Conservation (phyloP, 2,113 vertebrate species). For the Thunnus maccoyii region DNA sequence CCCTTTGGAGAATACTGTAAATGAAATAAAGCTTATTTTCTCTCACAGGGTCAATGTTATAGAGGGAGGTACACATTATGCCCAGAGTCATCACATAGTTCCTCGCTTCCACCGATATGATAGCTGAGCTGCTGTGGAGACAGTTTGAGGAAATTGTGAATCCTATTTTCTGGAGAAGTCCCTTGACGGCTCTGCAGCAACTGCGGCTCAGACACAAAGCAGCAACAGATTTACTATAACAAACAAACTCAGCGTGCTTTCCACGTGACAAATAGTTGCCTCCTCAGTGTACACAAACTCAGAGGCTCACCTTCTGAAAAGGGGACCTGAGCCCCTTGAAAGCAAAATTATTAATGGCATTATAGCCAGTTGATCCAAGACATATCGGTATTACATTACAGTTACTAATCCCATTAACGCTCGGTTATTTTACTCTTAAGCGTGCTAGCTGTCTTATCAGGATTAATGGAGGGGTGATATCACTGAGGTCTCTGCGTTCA, state of each 20-base stretch:
- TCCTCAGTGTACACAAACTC: constrained; percentile 4
- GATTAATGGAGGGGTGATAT: too few relatives aligned
- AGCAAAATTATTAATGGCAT: not conserved
- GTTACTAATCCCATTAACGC: too few relatives aligned
- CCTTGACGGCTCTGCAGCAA: constrained; percentile 37
- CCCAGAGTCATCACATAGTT: constrained; percentile 35
- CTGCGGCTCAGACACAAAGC: constrained; percentile 41
- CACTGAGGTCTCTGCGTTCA: too few relatives aligned
- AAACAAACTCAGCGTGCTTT: constrained; percentile 42
- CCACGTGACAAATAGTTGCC: constrained; percentile 14
- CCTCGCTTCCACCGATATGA: constrained; percentile 43
- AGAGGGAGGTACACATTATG: constrained; percentile 34
- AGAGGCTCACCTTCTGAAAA: not conserved
- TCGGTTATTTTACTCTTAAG: too few relatives aligned
- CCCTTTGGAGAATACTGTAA: constrained; percentile 39
- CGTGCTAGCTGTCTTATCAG: too few relatives aligned
- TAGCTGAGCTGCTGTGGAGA: constrained; percentile 37
- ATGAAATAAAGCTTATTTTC: constrained; percentile 37
- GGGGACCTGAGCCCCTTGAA: not conserved
- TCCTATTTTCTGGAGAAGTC: constrained; percentile 63
- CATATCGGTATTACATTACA: too few relatives aligned
- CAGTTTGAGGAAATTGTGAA: constrained; percentile 66
- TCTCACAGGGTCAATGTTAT: constrained; percentile 50
- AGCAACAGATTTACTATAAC: constrained; percentile 54
- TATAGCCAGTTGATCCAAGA: not conserved